Evolutionary conservation across 2,797 vertebrate species (phyloP).

Genomic region (Graptemys geographica): DNA sequence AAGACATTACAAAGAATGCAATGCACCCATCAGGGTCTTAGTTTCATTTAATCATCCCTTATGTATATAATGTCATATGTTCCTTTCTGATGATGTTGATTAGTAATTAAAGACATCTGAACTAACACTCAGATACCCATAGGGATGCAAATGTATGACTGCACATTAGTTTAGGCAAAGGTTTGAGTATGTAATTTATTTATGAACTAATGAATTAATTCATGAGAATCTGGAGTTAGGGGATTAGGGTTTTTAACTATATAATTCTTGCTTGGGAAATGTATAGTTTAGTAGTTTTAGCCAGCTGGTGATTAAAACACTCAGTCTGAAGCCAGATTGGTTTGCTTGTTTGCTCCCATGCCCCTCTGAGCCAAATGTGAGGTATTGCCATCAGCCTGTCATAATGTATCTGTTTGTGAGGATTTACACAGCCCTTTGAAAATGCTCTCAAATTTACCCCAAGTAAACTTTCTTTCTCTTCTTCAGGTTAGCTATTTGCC

Average conservation of each 20-base stretch:
- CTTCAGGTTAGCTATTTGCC: neutral
- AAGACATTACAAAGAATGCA: neutral
- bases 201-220: conserved; percentile 81
- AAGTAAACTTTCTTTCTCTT: neutral
- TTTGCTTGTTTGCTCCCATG: conserved; percentile 43
- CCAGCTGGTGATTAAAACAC: conserved; percentile 63
- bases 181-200: conserved; percentile 76
- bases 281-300: conserved; percentile 64
- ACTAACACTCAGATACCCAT: conserved; percentile 39
- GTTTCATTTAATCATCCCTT: neutral
- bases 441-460: conserved; percentile 24
- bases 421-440: conserved; percentile 37
- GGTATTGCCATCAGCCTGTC: conserved; percentile 48
- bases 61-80: neutral
- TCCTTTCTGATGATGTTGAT: conserved; percentile 47
- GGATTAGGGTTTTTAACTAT: conserved; percentile 67
- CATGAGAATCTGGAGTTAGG: conserved; percentile 77
- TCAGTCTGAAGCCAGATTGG: conserved; percentile 43
- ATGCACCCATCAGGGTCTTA: neutral
- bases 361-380: conserved; percentile 49
- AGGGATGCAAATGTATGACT: conserved; percentile 59
- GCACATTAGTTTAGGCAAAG: conserved; percentile 62
- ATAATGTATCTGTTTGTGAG: conserved; percentile 38
- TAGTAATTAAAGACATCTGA: conserved; percentile 68
- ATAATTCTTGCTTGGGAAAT: conserved; percentile 70